These are phyloP conservation scores for Diarsia mendica DNA, from an alignment of 2,888 invertebrate genomes.

Conservation along the genomic window DNA sequence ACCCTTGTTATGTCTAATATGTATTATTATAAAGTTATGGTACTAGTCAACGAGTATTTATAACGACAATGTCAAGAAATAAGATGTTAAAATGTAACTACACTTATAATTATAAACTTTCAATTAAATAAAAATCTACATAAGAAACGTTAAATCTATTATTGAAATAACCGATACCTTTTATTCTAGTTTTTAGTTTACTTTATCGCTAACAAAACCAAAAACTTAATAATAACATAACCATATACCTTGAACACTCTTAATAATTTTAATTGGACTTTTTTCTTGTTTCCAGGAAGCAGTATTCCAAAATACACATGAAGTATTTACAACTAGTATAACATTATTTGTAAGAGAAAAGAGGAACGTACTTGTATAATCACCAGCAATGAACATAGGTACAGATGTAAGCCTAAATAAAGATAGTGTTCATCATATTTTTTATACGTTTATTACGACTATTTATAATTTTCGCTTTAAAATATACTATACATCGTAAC, in stretches of 20 bases:
- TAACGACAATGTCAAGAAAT: slow-evolving; percentile 83
- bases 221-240: not conserved
- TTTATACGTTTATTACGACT: slow-evolving; percentile 66
- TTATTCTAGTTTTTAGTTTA: slow-evolving; percentile 19
- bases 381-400: slow-evolving; percentile 76
- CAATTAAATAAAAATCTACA: slow-evolving; percentile 88
- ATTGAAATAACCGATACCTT: slow-evolving; percentile 72
- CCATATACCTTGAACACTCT: slow-evolving; percentile 40
- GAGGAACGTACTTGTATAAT: slow-evolving; percentile 84
- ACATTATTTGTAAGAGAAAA: slow-evolving; percentile 87
- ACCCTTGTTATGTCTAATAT: slow-evolving; percentile 67
- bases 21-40: slow-evolving; percentile 79
- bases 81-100: slow-evolving; percentile 86
- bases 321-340: slow-evolving; percentile 87
- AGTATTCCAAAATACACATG: slow-evolving; percentile 90
- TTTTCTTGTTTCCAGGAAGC: slow-evolving; percentile 88
- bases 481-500: slow-evolving; percentile 61
- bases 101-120: slow-evolving; percentile 84
- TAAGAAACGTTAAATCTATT: slow-evolving; percentile 79
- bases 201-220: slow-evolving; percentile 1
- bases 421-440: slow-evolving; percentile 74
- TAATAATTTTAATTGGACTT: slow-evolving; percentile 64
- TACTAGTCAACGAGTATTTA: slow-evolving; percentile 88
- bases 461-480: slow-evolving; percentile 61
- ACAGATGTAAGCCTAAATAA: slow-evolving; percentile 84